A percentile compares a stretch with the other conserved stretches of the same genome.
Evolutionary conservation across 2,888 invertebrate species (phyloP).

Genomic region (Clepsis dumicolana): DNA sequence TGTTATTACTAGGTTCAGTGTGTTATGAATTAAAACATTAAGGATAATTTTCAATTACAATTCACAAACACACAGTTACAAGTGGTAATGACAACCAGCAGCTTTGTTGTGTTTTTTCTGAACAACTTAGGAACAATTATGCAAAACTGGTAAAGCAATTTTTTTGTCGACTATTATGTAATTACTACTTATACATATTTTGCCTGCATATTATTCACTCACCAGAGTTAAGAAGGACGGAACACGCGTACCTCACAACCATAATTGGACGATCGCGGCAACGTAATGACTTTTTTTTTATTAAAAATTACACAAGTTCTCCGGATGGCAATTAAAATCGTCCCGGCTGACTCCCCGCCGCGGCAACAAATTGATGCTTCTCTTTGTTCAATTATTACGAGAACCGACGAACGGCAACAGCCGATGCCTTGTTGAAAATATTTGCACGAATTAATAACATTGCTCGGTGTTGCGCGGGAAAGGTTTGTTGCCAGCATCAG

Average conservation of each 20-base stretch:
- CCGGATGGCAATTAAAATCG: conserved; percentile 1
- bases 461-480: neutral
- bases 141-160: too few species aligned
- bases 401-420: conserved; percentile 1
- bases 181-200: too few species aligned
- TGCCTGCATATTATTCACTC: too few species aligned
- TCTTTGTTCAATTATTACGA: conserved; percentile 17
- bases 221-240: neutral
- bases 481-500: neutral
- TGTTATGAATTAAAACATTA: too few species aligned
- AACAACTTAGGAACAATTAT: too few species aligned
- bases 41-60: too few species aligned
- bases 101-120: too few species aligned
- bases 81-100: too few species aligned
- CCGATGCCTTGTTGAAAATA: conserved; percentile 6
- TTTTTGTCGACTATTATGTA: too few species aligned
- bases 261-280: neutral
- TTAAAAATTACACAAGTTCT: neutral
- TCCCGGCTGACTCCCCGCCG: conserved; percentile 6
- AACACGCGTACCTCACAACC: neutral
- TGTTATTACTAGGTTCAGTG: too few species aligned
- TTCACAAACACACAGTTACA: too few species aligned
- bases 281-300: neutral
- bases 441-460: conserved; percentile 10
- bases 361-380: conserved; percentile 25